phyloP scores from a whole-genome alignment of 2,797 vertebrate species.

The Myripristis jacobus region DNA sequence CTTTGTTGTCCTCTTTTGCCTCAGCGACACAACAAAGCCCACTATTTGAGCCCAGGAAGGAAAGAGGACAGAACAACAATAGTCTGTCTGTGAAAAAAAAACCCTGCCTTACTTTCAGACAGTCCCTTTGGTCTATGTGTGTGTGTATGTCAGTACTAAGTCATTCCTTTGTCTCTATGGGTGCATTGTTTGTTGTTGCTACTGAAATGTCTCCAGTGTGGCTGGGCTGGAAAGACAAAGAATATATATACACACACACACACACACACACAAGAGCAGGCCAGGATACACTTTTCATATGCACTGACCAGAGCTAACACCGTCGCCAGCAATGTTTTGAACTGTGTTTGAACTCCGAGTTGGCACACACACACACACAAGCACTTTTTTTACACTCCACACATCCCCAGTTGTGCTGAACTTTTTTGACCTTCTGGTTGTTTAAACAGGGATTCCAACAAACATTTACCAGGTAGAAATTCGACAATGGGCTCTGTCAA shows the following conservation, averaged over 20 bases:
- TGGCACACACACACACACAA: not conserved
- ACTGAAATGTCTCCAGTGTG: conserved; percentile 5
- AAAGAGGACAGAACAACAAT: conserved; percentile 1
- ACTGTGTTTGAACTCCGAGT: conserved; percentile 33
- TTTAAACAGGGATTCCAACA: conserved; percentile 1
- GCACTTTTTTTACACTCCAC: not conserved
- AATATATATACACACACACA: conserved; percentile 18
- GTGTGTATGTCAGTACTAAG: not conserved
- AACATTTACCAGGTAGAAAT: not conserved
- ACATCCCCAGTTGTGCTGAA: not conserved
- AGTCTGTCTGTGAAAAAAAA: not conserved
- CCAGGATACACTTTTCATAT: not conserved
- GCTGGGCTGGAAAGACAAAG: conserved; percentile 27
- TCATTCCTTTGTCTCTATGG: not conserved
- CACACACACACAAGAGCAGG: not conserved
- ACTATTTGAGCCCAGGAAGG: conserved; percentile 12
- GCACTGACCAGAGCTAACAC: not conserved
- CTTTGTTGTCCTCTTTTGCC: too few species aligned
- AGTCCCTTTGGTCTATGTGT: not conserved
- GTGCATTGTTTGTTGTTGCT: not conserved
- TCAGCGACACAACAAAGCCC: not conserved
- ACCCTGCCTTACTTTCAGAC: too few species aligned
- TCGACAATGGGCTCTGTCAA: not conserved
- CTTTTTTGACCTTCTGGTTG: not conserved
- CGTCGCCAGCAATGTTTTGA: conserved; percentile 11